These are phyloP conservation scores for Cheilosia variabilis DNA, from an alignment of 2,888 invertebrate genomes.

Conservation along the genomic window DNA sequence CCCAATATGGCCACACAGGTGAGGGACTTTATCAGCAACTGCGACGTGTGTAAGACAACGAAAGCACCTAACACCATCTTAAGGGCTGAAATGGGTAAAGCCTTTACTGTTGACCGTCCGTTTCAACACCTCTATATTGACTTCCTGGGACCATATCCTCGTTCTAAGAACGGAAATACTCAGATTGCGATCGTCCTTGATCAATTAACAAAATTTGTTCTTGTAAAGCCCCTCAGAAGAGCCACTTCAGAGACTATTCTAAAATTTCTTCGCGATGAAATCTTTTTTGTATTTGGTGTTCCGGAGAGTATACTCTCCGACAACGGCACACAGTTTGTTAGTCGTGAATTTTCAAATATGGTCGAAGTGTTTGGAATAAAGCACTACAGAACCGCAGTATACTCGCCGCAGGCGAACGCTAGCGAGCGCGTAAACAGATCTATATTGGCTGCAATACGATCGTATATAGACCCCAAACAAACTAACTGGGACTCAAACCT, in stretches of 20 bases:
- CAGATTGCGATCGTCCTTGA: slow-evolving; percentile 13
- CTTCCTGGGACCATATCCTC: slow-evolving; percentile 8
- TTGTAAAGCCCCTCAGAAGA: neutral
- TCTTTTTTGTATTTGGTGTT: slow-evolving; percentile 21
- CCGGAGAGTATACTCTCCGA: slow-evolving; percentile 31
- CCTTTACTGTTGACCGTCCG: neutral
- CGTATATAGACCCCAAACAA: neutral
- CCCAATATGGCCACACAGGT: slow-evolving; percentile 26
- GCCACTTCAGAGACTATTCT: neutral
- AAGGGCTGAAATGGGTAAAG: slow-evolving; percentile 1
- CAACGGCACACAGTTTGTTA: slow-evolving; percentile 32
- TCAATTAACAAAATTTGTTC: slow-evolving; percentile 27
- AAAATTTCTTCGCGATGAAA: neutral
- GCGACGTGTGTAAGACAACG: slow-evolving; percentile 8
- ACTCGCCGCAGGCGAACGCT: too few species aligned
- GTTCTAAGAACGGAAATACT: slow-evolving; percentile 3
- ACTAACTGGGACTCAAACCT: neutral
- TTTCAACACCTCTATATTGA: slow-evolving; percentile 6
- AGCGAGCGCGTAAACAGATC: neutral
- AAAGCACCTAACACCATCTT: neutral
- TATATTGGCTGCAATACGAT: too few species aligned
- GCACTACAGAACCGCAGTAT: neutral
- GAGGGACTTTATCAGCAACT: neutral
- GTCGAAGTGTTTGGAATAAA: neutral
- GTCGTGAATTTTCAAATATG: neutral